phyloP scores from a whole-genome alignment of 2,888 invertebrate species.

The Pollenia angustigena region DNA sequence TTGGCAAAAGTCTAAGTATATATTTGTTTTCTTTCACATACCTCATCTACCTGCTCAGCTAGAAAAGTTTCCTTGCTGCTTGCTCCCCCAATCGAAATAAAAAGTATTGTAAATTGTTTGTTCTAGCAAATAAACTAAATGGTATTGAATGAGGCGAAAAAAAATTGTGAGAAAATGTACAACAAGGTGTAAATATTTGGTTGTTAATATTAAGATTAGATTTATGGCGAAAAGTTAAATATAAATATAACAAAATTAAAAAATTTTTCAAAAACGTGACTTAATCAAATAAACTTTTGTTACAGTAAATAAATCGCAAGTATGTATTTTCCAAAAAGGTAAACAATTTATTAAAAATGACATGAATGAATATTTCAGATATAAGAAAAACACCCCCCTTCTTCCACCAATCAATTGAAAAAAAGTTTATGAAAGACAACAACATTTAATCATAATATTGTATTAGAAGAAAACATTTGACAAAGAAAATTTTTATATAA shows the following conservation, averaged over 20 bases:
- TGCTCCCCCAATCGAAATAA: not conserved
- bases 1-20: constrained; percentile 35
- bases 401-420: too few relatives aligned
- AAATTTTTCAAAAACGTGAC: constrained; percentile 64
- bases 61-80: not conserved
- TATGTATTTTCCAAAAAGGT: constrained; percentile 27
- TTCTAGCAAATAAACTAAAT: constrained; percentile 58
- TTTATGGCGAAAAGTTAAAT: constrained; percentile 69
- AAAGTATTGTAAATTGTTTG: constrained; percentile 55
- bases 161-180: constrained; percentile 1
- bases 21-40: not conserved
- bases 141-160: constrained; percentile 16
- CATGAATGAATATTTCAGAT: not conserved
- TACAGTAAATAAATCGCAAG: not conserved
- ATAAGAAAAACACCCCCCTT: not conserved
- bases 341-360: constrained; percentile 41
- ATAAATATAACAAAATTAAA: constrained; percentile 65
- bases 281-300: constrained; percentile 59
- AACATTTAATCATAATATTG: constrained; percentile 24
- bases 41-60: not conserved
- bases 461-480: not conserved
- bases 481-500: constrained; percentile 16
- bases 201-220: constrained; percentile 69
- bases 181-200: constrained; percentile 70
- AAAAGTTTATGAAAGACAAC: too few relatives aligned